These are phyloP conservation scores for Sylvilagus floridanus DNA, from an alignment of 2,797 vertebrate species.

Conservation along the genomic window DNA sequence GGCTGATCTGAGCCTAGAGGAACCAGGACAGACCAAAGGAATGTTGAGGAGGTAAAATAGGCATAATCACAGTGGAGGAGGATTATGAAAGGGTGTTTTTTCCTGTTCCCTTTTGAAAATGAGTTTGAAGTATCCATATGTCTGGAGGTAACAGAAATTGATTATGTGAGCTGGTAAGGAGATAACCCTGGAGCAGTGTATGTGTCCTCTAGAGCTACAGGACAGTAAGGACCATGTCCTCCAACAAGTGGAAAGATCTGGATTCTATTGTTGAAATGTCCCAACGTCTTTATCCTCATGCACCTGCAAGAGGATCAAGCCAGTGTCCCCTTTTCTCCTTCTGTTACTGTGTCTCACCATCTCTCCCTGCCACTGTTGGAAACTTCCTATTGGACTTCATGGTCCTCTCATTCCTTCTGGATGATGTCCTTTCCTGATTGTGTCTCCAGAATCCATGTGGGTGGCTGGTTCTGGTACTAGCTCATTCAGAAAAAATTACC, in stretches of 20 bases:
- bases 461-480: constrained; percentile 27
- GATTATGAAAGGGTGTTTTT: background rate
- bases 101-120: background rate
- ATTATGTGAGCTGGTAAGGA: background rate
- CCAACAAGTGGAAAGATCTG: background rate
- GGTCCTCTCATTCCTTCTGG: background rate
- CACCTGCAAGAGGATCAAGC: background rate
- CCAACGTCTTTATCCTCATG: background rate
- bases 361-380: background rate
- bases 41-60: background rate
- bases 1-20: background rate
- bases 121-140: background rate
- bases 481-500: background rate
- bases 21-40: background rate
- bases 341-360: background rate
- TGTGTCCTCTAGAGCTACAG: background rate
- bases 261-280: background rate
- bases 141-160: background rate
- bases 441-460: constrained; percentile 12
- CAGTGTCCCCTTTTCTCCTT: background rate
- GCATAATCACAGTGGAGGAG: background rate
- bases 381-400: constrained; percentile 22
- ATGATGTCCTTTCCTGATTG: background rate
- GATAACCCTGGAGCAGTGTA: background rate
- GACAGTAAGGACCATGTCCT: background rate